Evolutionary conservation across 2,113 vertebrate genomes (phyloP), one percentile per base, ranked within the genome.

Genomic region (Dasyprocta punctata): DNA sequence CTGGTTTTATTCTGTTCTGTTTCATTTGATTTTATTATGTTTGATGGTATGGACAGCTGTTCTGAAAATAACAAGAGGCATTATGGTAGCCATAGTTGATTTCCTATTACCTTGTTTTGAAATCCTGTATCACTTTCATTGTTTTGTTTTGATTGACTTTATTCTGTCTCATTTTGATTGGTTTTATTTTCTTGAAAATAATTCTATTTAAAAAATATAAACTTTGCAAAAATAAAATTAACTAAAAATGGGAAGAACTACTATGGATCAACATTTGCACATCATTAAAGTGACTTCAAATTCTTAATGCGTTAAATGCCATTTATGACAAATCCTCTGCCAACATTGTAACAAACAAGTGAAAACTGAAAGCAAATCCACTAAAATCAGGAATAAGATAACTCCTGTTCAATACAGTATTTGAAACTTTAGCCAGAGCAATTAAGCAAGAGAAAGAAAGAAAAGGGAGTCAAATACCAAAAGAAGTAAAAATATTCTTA

Each of bases 181-280:
- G 54, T 56, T 56, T 56, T 56, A 56, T 56, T 56, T 1, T 56
- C 54, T 56, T 56, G 17, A 17, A 56, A 56, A 56, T 56, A 56
- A 56, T 54, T 17, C 5, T 56, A 17, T 56, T 56, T 4, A 56
- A 56, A 56, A 56, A 19, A 56, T 26, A 69, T 30, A 89, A 94
- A 89, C 5, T n/a, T 41, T 24, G 77, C 14, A 75, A 85, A 89
- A 97, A 75, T 73, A 80, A 60, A 89, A 83, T 41, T n/a, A 78
- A 56, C 7, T 38, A 92, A 65, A 94, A 49, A 8, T 38, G 7
- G 30, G 7, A 28, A 89, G 54, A 61, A 65, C 5, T 7, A 49
- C 11, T 60, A 49, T 12, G 3, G 89, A 44, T 16, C 30, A 96
- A 58, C 7, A 20, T 12, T 38, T 2, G 24, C 33, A 61, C 14